These are phyloP conservation scores for Herpailurus yagouaroundi DNA, from an alignment of 2,113 vertebrate genomes.

Conservation along the genomic window DNA sequence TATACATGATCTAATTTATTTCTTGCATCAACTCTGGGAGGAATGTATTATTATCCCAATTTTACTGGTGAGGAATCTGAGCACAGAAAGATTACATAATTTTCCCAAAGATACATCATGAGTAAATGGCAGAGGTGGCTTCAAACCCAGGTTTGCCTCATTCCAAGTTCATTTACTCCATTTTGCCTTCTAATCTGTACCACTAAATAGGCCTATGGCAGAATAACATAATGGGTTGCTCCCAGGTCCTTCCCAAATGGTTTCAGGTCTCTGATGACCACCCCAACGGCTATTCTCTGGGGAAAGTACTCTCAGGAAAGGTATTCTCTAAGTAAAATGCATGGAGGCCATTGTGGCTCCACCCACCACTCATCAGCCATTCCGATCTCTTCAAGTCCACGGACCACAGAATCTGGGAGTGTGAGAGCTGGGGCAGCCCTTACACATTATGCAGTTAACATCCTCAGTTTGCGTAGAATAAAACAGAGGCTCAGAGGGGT, in stretches of 20 bases:
- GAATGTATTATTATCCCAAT: not conserved
- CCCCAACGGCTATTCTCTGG: not conserved
- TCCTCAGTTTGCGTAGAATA: not conserved
- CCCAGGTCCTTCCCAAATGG: not conserved
- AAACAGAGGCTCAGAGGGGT: not conserved
- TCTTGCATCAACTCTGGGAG: not conserved
- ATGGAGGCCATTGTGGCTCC: not conserved
- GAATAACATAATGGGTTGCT: not conserved
- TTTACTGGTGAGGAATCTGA: slow-evolving; percentile 1
- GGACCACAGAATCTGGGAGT: not conserved
- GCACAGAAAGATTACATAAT: not conserved
- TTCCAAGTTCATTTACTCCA: not conserved
- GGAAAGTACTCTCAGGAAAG: not conserved
- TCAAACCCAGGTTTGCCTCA: not conserved
- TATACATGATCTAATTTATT: not conserved
- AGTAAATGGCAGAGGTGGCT: not conserved
- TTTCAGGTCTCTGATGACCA: not conserved
- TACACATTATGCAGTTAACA: not conserved
- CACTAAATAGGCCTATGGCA: not conserved
- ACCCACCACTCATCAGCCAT: not conserved
- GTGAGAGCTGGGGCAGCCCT: not conserved
- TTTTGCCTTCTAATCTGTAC: not conserved
- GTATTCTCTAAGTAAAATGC: not conserved
- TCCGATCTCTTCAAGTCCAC: not conserved
- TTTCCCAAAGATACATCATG: not conserved